Base-by-base conservation (phyloP, 1,140 invertebrate species). In the Helicoverpa armigera region DNA sequence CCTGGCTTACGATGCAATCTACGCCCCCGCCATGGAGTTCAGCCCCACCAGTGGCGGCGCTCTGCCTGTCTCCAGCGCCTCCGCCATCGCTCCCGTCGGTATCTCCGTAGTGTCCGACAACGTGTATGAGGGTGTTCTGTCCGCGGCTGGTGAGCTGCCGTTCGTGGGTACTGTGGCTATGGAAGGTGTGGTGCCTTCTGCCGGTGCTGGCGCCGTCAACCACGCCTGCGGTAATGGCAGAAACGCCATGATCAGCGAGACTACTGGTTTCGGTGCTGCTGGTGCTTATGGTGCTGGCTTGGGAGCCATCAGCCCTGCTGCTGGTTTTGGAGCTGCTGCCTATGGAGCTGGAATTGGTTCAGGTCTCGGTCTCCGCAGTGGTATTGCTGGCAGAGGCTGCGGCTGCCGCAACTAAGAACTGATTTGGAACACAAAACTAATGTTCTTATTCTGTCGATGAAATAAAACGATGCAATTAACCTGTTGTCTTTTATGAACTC, bases 71-170 rank as follows among this genome's bases (percentile, higher is more conserved):
- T 83, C 81, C 69, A 86, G 85, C 31, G 54, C 58, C 3, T 86
- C 85, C 16, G 79, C 85, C 0, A 83, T 88, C 29, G 63, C 82
- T 29, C 86, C 88, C 0, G 83, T 70, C 18, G 87, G 87, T 2
- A 65, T 90, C 35, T 63, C 82, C 10, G 72, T 90, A 0, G 70
- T 72, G 2, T 89, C 89, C 7, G 86, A 89, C 16, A 88, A 89
- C 10, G 76, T 18, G 0, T 86, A 87, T 16, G 82, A 86, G 35
- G 90, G 89, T 3, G 70, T 73, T 9, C 13, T 91, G 0, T 43
- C 69, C 4, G 86, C 90, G 0, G n/a, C 23, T n/a, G 63, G 63
- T n/a, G 63, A 67, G 43, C 14, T 67, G 63, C 63, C 63, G 31
- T 67, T 67, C 35, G 43, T 89, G 88, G 86, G 85, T 56, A 84